Evolutionary conservation across 2,113 vertebrate genomes (phyloP).

Genomic region (Gavialis gangeticus): DNA sequence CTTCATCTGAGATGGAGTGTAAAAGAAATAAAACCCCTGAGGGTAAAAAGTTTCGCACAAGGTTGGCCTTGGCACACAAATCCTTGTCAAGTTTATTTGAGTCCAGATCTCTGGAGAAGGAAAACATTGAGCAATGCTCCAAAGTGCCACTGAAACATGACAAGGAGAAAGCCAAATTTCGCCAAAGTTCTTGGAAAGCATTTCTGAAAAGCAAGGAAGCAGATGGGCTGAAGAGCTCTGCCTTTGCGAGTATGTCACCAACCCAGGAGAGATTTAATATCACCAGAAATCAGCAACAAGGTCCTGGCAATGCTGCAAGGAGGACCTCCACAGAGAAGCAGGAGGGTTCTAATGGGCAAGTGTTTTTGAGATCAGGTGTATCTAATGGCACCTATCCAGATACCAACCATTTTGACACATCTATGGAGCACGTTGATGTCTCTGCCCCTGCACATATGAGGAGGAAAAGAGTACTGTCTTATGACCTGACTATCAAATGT

Average conservation of each 20-base stretch:
- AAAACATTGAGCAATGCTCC: slow-evolving; percentile 68
- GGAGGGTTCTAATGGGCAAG: slow-evolving; percentile 30
- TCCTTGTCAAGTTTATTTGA: slow-evolving; percentile 89
- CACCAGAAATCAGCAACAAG: not conserved
- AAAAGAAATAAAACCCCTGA: slow-evolving; percentile 81
- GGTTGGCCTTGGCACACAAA: slow-evolving; percentile 86
- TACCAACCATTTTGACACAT: slow-evolving; percentile 11
- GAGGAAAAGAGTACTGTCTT: slow-evolving; percentile 71
- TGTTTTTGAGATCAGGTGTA: slow-evolving; percentile 14
- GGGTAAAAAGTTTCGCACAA: slow-evolving; percentile 82
- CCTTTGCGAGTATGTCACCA: slow-evolving; percentile 17
- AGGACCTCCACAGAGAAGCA: slow-evolving; percentile 2
- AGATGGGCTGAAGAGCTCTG: slow-evolving; percentile 72
- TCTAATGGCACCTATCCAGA: slow-evolving; percentile 55
- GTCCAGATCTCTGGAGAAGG: slow-evolving; percentile 80
- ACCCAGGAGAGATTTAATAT: slow-evolving; percentile 36
- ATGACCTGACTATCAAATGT: slow-evolving; percentile 61
- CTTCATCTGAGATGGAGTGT: slow-evolving; percentile 60
- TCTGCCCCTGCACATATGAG: slow-evolving; percentile 66
- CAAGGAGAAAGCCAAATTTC: slow-evolving; percentile 73
- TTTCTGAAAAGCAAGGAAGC: slow-evolving; percentile 77
- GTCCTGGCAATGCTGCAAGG: not conserved
- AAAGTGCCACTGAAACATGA: slow-evolving; percentile 55
- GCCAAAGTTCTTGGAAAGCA: slow-evolving; percentile 79
- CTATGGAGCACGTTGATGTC: slow-evolving; percentile 35